A percentile compares a stretch with the other conserved stretches of the same genome.
These are phyloP conservation scores for Premnoplex brunnescens DNA, from an alignment of 2,797 vertebrate species.

Conservation along the genomic window DNA sequence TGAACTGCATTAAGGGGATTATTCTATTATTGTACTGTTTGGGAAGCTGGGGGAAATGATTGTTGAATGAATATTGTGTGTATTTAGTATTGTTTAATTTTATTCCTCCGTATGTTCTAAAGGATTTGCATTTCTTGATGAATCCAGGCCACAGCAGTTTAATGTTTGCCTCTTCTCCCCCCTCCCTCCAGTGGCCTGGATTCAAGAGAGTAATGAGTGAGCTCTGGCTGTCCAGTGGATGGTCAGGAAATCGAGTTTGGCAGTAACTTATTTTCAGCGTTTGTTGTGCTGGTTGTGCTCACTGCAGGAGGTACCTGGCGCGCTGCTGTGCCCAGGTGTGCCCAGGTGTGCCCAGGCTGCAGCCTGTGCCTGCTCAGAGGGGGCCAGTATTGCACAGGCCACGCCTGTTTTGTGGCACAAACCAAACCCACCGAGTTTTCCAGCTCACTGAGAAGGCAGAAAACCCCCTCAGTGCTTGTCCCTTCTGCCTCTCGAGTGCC, in stretches of 20 bases:
- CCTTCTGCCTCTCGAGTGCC: neutral
- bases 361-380: neutral
- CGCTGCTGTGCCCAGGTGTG: neutral
- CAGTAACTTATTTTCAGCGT: neutral
- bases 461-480: neutral
- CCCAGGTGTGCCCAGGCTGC: too few relatives aligned
- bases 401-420: neutral
- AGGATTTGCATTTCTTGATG: neutral
- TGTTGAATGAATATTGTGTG: neutral
- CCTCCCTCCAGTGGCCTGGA: neutral
- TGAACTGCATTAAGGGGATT: neutral
- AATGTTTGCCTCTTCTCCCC: neutral
- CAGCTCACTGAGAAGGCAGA: neutral
- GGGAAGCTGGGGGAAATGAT: neutral
- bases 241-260: neutral
- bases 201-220: conserved; percentile 57
- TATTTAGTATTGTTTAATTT: neutral
- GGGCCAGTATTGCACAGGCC: neutral
- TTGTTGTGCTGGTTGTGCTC: neutral
- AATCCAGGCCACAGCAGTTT: conserved; percentile 11
- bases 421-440: neutral
- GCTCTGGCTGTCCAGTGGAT: neutral
- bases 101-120: neutral
- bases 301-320: neutral
- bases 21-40: neutral